Evolutionary conservation across 2,113 vertebrate genomes (phyloP), one percentile per base, ranked within the genome.

Genomic region (Taurulus bubalis): DNA sequence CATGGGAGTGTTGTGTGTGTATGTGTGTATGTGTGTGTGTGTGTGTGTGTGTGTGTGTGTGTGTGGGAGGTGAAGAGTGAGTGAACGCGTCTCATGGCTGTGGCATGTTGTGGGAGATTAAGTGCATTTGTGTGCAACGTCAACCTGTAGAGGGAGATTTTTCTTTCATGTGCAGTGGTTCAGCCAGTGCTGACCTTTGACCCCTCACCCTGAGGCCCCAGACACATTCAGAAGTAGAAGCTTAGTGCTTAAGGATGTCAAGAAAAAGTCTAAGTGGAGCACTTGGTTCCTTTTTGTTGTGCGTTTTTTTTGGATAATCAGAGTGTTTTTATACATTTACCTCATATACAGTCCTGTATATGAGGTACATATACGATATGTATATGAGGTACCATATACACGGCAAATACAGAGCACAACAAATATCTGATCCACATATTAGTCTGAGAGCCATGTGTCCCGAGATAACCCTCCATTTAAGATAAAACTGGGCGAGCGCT

Each of bases 171-270:
- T 77, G 60, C 67, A 75, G 58, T 18, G 68, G 49, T 58, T 79
- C 40, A 26, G 60, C 84, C 32, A 66, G 77, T 45, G 36, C 14
- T 72, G 63, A 87, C 75, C 75, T 62, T 59, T 86, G 58, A 89
- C 90, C 68, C 66, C 68, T 84, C 49, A 87, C 75, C 65, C 51
- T 11, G 65, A 79, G 74, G 38, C 60, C 56, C 47, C 53, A 8
- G 32, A 75, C 74, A 71, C 40, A 80, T 65, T 8, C 49, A 78
- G 47, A 22, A 74, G 9, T 3, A 22, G 60, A 42, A 15, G 55
- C 32, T 58, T 2, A 51, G n/a, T n/a, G n/a, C n/a, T n/a, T n/a
- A n/a, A n/a, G n/a, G n/a, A n/a, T n/a, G n/a, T n/a, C n/a, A n/a
- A n/a, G n/a, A n/a, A n/a, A n/a, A n/a, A n/a, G n/a, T n/a, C n/a